Evolutionary conservation across 53 echinoderm and acorn worm genomes (phyloP).

Genomic region (Hippasteria phrygiana): DNA sequence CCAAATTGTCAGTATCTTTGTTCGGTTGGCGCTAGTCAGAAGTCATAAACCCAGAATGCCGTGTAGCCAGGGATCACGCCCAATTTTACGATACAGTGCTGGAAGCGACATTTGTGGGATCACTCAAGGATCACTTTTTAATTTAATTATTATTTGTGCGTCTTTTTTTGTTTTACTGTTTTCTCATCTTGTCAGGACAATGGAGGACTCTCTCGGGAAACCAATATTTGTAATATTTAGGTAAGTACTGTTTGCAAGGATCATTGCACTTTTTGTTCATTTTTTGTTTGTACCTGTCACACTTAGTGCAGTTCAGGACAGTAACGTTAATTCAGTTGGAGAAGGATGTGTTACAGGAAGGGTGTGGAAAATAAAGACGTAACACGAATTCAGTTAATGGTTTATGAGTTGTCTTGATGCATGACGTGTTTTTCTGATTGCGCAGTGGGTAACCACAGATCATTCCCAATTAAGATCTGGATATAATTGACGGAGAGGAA

Average conservation of each 20-base stretch:
- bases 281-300: not conserved
- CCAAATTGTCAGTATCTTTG: too few species aligned
- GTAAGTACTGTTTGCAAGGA: slow-evolving; percentile 53
- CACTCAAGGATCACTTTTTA: too few species aligned
- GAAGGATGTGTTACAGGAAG: not conserved
- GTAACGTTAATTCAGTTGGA: not conserved
- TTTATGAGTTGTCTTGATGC: not conserved
- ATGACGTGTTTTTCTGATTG: not conserved
- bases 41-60: too few species aligned
- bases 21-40: too few species aligned
- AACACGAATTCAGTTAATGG: not conserved
- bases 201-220: slow-evolving; percentile 95
- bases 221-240: slow-evolving; percentile 97
- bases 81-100: too few species aligned
- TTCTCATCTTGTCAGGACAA: slow-evolving; percentile 72
- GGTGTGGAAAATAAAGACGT: not conserved
- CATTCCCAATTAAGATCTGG: not conserved
- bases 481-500: not conserved
- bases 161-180: not conserved
- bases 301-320: not conserved
- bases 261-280: not conserved
- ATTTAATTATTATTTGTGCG: too few species aligned
- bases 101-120: too few species aligned
- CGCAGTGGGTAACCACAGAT: not conserved
- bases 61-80: too few species aligned